phyloP scores from a whole-genome alignment of 2,888 invertebrate genomes.

The Andrena hattorfiana region DNA sequence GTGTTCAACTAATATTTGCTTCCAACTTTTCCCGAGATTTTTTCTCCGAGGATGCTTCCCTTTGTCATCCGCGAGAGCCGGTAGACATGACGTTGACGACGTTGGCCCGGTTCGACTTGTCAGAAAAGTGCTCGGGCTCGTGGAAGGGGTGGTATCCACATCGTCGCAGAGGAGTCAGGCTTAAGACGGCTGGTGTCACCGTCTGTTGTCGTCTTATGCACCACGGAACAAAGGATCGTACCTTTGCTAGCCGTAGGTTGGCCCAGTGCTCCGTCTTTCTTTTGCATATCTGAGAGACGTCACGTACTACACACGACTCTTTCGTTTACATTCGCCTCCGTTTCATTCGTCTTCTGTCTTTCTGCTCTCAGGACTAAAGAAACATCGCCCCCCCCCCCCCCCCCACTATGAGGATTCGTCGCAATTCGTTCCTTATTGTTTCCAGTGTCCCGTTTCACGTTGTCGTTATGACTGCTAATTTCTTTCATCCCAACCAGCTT shows the following conservation, averaged over 20 bases:
- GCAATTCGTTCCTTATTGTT: constrained; percentile 35
- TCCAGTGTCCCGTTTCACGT: background rate
- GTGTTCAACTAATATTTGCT: constrained; percentile 84
- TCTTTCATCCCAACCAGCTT: constrained; percentile 1
- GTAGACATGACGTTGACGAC: constrained; percentile 67
- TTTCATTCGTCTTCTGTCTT: constrained; percentile 9
- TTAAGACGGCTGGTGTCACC: constrained; percentile 55
- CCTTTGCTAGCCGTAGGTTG: constrained; percentile 26
- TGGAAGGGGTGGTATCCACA: constrained; percentile 42
- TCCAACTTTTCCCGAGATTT: constrained; percentile 77
- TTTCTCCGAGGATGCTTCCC: constrained; percentile 66
- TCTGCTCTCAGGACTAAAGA: constrained; percentile 24
- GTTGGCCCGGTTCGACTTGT: constrained; percentile 64
- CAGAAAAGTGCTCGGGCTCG: constrained; percentile 56
- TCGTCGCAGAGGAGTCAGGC: constrained; percentile 53
- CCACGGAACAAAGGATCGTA: constrained; percentile 55
- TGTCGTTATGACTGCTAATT: constrained; percentile 2
- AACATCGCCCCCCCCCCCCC: constrained; percentile 1
- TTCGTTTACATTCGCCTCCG: constrained; percentile 36
- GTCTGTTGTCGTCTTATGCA: constrained; percentile 59
- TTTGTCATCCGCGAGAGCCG: constrained; percentile 69
- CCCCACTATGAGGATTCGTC: constrained; percentile 1
- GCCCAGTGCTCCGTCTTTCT: constrained; percentile 15
- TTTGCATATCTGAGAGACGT: constrained; percentile 52
- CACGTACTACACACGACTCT: constrained; percentile 21